phyloP scores from a whole-genome alignment of 2,888 invertebrate species.

The Scaptodrosophila latifasciaeformis region DNA sequence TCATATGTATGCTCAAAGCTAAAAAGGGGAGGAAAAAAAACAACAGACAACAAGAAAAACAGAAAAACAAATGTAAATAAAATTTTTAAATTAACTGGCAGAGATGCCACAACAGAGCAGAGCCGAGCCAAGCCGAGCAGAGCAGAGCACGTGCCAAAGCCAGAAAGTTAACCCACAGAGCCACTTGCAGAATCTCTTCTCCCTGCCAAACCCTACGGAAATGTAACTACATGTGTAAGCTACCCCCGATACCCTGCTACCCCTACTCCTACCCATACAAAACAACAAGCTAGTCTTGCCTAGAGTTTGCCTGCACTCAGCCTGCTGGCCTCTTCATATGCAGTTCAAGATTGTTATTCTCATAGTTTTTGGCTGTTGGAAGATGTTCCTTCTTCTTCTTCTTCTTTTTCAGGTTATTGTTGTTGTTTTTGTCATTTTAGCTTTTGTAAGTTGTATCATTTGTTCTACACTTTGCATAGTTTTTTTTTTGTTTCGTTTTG shows the following conservation, averaged over 20 bases:
- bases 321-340: slow-evolving; percentile 9
- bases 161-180: not conserved
- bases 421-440: slow-evolving; percentile 51
- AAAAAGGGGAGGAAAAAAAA: too few species aligned
- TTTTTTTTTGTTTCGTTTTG: slow-evolving; percentile 24
- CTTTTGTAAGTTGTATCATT: slow-evolving; percentile 59
- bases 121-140: too few species aligned
- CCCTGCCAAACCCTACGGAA: too few species aligned
- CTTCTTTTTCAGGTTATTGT: slow-evolving; percentile 9
- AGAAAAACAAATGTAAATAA: slow-evolving; percentile 46
- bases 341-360: not conserved
- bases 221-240: too few species aligned
- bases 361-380: not conserved
- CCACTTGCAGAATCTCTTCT: too few species aligned
- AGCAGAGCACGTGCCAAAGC: slow-evolving; percentile 39
- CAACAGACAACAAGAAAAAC: slow-evolving; percentile 11
- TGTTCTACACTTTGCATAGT: slow-evolving; percentile 55
- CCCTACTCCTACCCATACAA: not conserved
- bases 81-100: slow-evolving; percentile 61
- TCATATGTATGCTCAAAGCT: too few species aligned
- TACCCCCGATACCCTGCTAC: too few species aligned
- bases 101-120: too few species aligned
- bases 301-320: not conserved
- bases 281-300: too few species aligned
- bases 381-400: slow-evolving; percentile 34